Evolutionary conservation across 2,113 vertebrate genomes (phyloP).

Genomic region (Pygoscelis antarcticus): DNA sequence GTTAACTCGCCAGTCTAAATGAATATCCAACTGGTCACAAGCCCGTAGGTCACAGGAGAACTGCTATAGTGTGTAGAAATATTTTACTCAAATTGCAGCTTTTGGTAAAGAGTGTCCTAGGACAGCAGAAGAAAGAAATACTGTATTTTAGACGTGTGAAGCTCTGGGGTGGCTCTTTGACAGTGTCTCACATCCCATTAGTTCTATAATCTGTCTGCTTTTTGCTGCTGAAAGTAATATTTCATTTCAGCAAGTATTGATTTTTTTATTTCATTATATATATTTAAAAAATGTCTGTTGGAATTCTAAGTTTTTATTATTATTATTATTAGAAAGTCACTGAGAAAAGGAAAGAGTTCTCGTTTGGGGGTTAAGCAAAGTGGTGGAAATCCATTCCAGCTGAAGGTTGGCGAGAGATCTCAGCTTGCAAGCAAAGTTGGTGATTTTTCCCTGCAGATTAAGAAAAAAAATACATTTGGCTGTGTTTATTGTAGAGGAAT

Average conservation of each 20-base stretch:
- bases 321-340: not conserved
- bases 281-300: not conserved
- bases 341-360: not conserved
- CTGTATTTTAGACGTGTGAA: not conserved
- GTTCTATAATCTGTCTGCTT: not conserved
- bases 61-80: not conserved
- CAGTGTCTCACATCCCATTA: not conserved
- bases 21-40: slow-evolving; percentile 4
- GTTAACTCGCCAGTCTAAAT: not conserved
- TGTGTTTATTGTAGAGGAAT: not conserved
- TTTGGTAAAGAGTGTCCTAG: not conserved
- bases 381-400: slow-evolving; percentile 20
- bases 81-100: not conserved
- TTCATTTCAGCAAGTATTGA: not conserved
- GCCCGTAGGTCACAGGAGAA: not conserved
- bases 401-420: not conserved
- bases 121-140: not conserved
- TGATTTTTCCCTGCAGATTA: slow-evolving; percentile 21
- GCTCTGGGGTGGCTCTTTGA: not conserved
- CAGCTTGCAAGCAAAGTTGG: slow-evolving; percentile 10
- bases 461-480: slow-evolving; percentile 5
- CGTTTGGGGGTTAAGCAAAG: not conserved
- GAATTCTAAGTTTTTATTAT: not conserved
- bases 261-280: accelerated
- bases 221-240: not conserved